A percentile compares a stretch with the other conserved stretches of the same genome.
Evolutionary conservation across 2,113 vertebrate genomes (phyloP).

Genomic region (Megaptera novaeangliae): DNA sequence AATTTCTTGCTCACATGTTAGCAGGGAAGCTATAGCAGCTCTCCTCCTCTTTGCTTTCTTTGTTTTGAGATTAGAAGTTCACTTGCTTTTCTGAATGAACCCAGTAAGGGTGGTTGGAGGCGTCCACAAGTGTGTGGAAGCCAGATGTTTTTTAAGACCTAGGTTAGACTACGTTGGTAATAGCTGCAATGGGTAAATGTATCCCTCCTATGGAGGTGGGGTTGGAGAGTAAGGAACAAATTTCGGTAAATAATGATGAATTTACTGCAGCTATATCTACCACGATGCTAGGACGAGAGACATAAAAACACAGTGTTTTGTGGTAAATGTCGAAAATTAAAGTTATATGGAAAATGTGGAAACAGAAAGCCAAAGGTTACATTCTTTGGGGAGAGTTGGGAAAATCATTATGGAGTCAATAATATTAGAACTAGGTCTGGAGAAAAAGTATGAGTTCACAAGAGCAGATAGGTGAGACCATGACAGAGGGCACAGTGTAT

Average conservation of each 20-base stretch:
- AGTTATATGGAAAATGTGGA: not conserved
- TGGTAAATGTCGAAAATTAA: not conserved
- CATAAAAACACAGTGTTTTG: fast-evolving
- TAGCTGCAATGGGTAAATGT: not conserved
- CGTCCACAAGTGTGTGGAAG: not conserved
- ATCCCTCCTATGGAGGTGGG: fast-evolving
- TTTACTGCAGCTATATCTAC: not conserved
- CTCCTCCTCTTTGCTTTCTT: not conserved
- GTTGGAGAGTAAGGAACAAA: not conserved
- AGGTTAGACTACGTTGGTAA: not conserved
- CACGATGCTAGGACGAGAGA: too few relatives aligned
- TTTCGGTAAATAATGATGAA: not conserved
- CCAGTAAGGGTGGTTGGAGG: not conserved
- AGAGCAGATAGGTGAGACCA: not conserved
- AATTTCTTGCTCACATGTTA: not conserved
- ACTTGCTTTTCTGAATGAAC: not conserved
- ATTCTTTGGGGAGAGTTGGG: not conserved
- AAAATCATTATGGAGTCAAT: not conserved
- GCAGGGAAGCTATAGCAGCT: not conserved
- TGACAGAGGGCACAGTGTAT: not conserved
- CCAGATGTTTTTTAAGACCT: not conserved
- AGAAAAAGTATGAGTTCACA: not conserved
- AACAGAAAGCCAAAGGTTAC: not conserved
- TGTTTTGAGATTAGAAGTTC: not conserved
- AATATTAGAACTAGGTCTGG: not conserved